Conservation (phyloP, 1,140 invertebrate species). For the Antheraea mylitta region DNA sequence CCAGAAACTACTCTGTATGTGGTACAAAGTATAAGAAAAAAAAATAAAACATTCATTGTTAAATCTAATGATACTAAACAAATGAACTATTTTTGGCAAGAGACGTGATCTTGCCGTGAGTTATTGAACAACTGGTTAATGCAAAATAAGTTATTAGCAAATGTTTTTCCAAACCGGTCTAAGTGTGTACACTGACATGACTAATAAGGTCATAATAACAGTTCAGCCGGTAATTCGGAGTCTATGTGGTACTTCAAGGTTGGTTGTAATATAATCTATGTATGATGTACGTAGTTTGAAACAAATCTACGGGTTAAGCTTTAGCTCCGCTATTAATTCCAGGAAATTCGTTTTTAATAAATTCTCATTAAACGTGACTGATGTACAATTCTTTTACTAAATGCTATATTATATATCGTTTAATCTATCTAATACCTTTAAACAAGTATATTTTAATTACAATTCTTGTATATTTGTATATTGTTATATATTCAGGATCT, state of each 20-base stretch:
- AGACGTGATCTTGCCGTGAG: slow-evolving; percentile 6
- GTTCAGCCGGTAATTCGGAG: background rate
- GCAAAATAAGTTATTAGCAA: slow-evolving; percentile 4
- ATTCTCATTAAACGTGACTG: too few relatives aligned
- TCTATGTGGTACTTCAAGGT: slow-evolving; percentile 4
- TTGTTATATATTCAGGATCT: too few relatives aligned
- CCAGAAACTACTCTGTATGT: background rate
- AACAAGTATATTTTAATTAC: too few relatives aligned
- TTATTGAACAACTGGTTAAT: slow-evolving; percentile 6
- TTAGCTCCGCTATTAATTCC: too few relatives aligned
- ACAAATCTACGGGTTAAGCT: too few relatives aligned
- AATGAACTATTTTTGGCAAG: background rate
- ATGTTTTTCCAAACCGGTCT: slow-evolving; percentile 13
- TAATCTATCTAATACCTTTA: too few relatives aligned
- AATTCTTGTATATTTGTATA: too few relatives aligned
- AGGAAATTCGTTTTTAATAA: too few relatives aligned
- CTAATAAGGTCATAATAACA: background rate
- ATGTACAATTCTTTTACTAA: too few relatives aligned
- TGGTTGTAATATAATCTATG: too few relatives aligned
- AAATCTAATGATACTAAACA: background rate
- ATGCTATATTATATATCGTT: too few relatives aligned
- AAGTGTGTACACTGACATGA: background rate
- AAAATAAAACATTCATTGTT: background rate
- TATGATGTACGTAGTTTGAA: too few relatives aligned
- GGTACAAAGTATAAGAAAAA: background rate